These are phyloP conservation scores for Phycodurus eques DNA, from an alignment of 2,113 vertebrate genomes.

Conservation along the genomic window DNA sequence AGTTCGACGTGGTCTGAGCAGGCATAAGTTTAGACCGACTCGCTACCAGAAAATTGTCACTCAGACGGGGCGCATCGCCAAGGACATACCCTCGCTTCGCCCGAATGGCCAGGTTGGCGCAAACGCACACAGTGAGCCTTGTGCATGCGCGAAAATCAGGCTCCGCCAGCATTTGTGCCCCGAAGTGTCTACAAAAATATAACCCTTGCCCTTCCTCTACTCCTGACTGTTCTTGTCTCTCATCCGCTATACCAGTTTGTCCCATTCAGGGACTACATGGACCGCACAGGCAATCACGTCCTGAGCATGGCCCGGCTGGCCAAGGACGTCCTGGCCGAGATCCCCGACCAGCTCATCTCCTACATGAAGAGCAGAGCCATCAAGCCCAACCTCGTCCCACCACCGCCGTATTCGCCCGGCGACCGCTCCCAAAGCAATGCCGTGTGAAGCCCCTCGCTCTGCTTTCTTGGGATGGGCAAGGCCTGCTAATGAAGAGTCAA, in stretches of 20 bases:
- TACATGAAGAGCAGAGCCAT: constrained; percentile 86
- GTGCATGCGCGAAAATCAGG: too few relatives aligned
- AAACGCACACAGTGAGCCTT: too few relatives aligned
- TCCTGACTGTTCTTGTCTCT: constrained; percentile 8
- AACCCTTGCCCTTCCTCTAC: too few relatives aligned
- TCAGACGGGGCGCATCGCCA: too few relatives aligned
- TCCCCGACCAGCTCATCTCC: constrained; percentile 89
- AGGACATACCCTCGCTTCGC: too few relatives aligned
- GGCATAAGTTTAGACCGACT: too few relatives aligned
- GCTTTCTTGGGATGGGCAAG: background rate
- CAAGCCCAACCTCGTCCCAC: constrained; percentile 72
- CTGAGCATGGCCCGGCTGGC: constrained; percentile 91
- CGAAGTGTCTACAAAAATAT: too few relatives aligned
- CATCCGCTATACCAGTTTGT: constrained; percentile 77
- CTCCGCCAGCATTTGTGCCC: too few relatives aligned
- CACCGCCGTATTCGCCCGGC: constrained; percentile 58
- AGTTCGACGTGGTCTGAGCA: too few relatives aligned
- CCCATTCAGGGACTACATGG: constrained; percentile 92
- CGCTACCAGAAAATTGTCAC: too few relatives aligned
- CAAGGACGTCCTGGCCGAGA: constrained; percentile 90
- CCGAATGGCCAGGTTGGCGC: too few relatives aligned
- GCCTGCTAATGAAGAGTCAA: constrained; percentile 3
- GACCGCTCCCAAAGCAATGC: constrained; percentile 61
- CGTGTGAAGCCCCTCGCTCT: constrained; percentile 50
- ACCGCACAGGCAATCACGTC: constrained; percentile 85